Conservation (phyloP, 1,140 invertebrate species). For the Papilio glaucus region DNA sequence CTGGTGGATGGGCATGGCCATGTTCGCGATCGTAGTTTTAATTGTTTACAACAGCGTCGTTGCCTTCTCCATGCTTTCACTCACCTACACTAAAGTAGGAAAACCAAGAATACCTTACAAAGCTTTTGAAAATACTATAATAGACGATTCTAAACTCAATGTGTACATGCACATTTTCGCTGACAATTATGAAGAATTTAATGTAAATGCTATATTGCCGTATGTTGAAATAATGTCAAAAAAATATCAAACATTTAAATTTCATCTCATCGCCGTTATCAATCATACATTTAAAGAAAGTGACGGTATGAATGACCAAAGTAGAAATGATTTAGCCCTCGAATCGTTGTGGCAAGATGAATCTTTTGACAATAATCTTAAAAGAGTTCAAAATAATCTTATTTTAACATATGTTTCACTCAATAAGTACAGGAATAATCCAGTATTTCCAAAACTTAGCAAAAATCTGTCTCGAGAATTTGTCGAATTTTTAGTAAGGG, state of each 20-base stretch:
- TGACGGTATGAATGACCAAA: slow-evolving; percentile 52
- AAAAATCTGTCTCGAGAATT: slow-evolving; percentile 57
- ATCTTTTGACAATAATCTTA: slow-evolving; percentile 39
- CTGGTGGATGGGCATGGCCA: slow-evolving; percentile 71
- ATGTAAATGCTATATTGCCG: slow-evolving; percentile 55
- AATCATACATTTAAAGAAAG: slow-evolving; percentile 54
- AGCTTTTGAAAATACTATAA: slow-evolving; percentile 23
- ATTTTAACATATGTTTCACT: slow-evolving; percentile 54
- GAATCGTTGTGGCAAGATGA: slow-evolving; percentile 55
- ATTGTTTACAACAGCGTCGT: slow-evolving; percentile 70
- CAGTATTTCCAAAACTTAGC: slow-evolving; percentile 64
- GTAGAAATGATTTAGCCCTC: slow-evolving; percentile 64
- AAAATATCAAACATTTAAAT: slow-evolving; percentile 59
- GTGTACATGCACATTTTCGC: slow-evolving; percentile 69
- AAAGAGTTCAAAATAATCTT: slow-evolving; percentile 46
- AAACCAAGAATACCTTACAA: slow-evolving; percentile 33
- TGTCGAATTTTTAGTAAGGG: slow-evolving; percentile 64
- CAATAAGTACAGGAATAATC: slow-evolving; percentile 57
- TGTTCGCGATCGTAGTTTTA: slow-evolving; percentile 65
- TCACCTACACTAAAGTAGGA: slow-evolving; percentile 42
- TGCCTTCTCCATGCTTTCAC: slow-evolving; percentile 55
- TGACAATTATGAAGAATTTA: slow-evolving; percentile 47
- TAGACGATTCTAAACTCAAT: slow-evolving; percentile 43
- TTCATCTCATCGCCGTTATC: slow-evolving; percentile 57
- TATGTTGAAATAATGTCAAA: slow-evolving; percentile 56